These are phyloP conservation scores for Hylia prasina DNA, from an alignment of 2,113 vertebrate genomes.

Conservation along the genomic window DNA sequence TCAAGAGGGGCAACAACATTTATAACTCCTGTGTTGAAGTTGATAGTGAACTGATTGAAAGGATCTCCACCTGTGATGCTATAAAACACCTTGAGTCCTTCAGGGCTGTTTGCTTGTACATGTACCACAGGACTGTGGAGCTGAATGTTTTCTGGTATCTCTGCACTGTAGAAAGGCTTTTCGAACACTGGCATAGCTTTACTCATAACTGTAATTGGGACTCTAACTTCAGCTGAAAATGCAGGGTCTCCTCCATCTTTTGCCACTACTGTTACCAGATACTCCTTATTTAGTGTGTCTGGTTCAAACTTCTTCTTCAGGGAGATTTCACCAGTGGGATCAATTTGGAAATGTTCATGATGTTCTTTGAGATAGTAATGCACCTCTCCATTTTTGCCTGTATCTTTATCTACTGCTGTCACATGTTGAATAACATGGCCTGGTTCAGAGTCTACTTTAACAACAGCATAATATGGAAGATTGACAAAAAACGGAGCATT, in stretches of 20 bases:
- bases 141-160: constrained; percentile 90
- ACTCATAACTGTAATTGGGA: constrained; percentile 90
- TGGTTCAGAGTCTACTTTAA: constrained; percentile 85
- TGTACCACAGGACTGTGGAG: constrained; percentile 90
- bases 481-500: constrained; percentile 89
- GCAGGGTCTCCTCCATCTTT: constrained; percentile 85
- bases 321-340: constrained; percentile 80
- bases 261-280: constrained; percentile 83
- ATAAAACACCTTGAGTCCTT: constrained; percentile 92
- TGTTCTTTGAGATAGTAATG: constrained; percentile 85
- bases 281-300: constrained; percentile 86
- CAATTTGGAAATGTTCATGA: constrained; percentile 87
- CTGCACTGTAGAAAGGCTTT: constrained; percentile 92
- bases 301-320: constrained; percentile 85
- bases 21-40: constrained; percentile 95
- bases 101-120: constrained; percentile 89
- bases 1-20: constrained; percentile 85
- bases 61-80: constrained; percentile 93
- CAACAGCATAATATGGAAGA: constrained; percentile 89
- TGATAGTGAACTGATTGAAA: constrained; percentile 89
- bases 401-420: constrained; percentile 87
- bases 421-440: constrained; percentile 84
- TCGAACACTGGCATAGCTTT: constrained; percentile 96
- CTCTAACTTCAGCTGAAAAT: constrained; percentile 82
- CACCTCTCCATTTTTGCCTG: constrained; percentile 82